Percentiles rank a stretch among this genome's conserved stretches.
Evolutionary conservation across 2,888 invertebrate species (phyloP).

Genomic region (Ornithoptera alexandrae): DNA sequence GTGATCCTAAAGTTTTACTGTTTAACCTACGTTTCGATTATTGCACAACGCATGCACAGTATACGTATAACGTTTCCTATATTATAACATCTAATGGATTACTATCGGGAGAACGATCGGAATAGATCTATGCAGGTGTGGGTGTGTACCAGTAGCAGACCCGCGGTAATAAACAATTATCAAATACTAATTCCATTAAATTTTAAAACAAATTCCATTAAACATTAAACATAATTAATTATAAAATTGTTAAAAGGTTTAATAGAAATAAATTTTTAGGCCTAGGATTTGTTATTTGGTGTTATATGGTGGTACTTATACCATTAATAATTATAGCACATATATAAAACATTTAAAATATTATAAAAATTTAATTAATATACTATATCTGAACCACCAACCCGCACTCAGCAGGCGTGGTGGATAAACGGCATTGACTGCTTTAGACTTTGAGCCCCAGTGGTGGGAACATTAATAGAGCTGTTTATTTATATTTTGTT

Average conservation of each 20-base stretch:
- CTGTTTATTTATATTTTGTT: conserved; percentile 7
- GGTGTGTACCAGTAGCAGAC: no score
- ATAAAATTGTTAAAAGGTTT: background rate
- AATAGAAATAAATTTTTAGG: conserved; percentile 21
- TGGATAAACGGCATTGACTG: no score
- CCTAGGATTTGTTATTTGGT: conserved; percentile 17
- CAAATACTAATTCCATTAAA: no score
- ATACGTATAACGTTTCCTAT: conserved; percentile 68
- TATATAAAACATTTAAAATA: background rate
- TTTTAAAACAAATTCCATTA: no score
- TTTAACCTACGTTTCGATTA: conserved; percentile 66
- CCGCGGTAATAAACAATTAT: no score
- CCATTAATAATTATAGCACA: background rate
- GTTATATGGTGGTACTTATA: background rate
- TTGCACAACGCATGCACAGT: conserved; percentile 76
- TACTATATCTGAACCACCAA: no score
- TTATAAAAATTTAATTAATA: conserved; percentile 3
- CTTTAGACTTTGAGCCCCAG: no score
- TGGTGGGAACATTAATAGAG: background rate
- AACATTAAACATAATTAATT: no score
- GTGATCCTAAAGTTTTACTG: conserved; percentile 54
- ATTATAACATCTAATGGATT: conserved; percentile 40
- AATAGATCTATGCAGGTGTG: background rate
- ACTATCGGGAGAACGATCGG: conserved; percentile 49
- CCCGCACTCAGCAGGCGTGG: no score